Conservation (phyloP, 35 echinoderm and acorn worm species). For the Diadema setosum region DNA sequence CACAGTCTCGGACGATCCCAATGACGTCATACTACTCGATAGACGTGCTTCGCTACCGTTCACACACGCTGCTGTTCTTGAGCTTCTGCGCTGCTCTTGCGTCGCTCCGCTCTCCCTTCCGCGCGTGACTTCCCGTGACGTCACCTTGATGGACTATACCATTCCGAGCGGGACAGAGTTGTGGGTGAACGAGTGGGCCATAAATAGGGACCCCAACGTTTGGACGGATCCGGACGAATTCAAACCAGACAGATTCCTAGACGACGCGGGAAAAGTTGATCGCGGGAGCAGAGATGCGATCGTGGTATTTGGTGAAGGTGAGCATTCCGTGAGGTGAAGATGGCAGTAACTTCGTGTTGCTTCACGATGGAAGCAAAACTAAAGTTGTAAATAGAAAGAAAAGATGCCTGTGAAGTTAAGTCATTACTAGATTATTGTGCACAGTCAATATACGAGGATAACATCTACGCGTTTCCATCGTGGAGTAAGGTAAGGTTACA, state of each 20-base stretch:
- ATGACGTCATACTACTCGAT: not conserved
- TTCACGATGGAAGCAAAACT: not conserved
- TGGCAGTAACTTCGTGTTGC: not conserved
- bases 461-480: too few species aligned
- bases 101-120: constrained; percentile 19
- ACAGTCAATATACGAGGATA: not conserved
- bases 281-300: not conserved
- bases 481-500: too few species aligned
- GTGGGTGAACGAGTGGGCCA: constrained; percentile 54
- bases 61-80: constrained; percentile 52
- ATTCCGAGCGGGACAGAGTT: constrained; percentile 34
- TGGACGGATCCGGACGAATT: not conserved
- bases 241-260: not conserved
- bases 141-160: constrained; percentile 46
- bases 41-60: constrained; percentile 20
- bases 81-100: constrained; percentile 35
- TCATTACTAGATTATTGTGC: not conserved
- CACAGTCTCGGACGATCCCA: not conserved
- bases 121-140: constrained; percentile 4
- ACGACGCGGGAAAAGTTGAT: not conserved
- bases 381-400: not conserved
- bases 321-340: not conserved
- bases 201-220: not conserved
- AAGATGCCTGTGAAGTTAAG: not conserved
- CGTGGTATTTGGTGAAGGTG: not conserved